phyloP scores from a whole-genome alignment of 2,797 vertebrate genomes.

The Phrynocephalus forsythii region DNA sequence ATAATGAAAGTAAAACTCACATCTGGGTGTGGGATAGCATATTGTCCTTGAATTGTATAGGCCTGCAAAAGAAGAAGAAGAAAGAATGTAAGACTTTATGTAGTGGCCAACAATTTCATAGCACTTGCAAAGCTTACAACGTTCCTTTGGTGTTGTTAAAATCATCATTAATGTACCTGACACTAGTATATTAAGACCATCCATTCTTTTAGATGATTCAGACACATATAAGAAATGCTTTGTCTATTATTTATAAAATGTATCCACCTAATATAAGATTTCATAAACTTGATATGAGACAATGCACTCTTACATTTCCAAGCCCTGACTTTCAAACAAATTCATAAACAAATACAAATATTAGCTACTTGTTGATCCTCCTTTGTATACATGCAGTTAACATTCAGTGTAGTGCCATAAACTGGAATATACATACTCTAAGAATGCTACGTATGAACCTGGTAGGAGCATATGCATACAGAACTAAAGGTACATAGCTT shows the following conservation, averaged over 20 bases:
- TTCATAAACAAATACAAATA: too few species aligned
- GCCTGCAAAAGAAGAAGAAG: slow-evolving; percentile 82
- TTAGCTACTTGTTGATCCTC: neutral
- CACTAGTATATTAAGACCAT: neutral
- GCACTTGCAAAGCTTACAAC: neutral
- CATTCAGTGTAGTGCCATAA: too few species aligned
- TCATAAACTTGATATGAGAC: neutral
- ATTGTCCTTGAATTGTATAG: slow-evolving; percentile 99
- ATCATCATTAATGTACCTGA: neutral
- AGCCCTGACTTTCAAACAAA: neutral
- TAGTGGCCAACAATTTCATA: accelerated
- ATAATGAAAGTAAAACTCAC: slow-evolving; percentile 87
- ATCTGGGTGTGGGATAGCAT: slow-evolving; percentile 99
- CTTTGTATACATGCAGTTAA: too few species aligned
- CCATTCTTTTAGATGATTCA: neutral
- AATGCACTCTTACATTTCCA: neutral
- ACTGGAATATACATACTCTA: too few species aligned
- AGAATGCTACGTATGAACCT: too few species aligned
- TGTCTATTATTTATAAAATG: neutral
- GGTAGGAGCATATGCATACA: too few species aligned
- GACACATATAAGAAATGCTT: neutral
- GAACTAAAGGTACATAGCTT: too few species aligned
- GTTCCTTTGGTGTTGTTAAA: neutral
- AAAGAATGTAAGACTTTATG: slow-evolving; percentile 27
- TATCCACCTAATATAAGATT: neutral